Percentiles rank a stretch among this genome's conserved stretches.
phyloP scores from a whole-genome alignment of 1,140 invertebrate species.

The Carposina sasakii region DNA sequence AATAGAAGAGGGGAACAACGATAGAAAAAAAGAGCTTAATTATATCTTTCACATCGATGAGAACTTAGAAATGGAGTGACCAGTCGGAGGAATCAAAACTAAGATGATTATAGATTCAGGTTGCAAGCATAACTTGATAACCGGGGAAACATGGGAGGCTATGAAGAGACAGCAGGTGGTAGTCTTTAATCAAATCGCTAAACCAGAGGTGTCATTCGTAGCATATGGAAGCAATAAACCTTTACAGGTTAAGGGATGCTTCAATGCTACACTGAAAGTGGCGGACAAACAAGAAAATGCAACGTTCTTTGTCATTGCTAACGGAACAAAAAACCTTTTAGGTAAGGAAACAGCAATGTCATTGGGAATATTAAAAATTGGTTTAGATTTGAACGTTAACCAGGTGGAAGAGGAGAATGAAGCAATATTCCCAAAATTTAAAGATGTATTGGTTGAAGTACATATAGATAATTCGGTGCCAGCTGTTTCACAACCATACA shows the following conservation, averaged over 20 bases:
- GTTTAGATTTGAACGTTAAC: not conserved
- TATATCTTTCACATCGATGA: constrained; percentile 25
- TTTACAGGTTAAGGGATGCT: not conserved
- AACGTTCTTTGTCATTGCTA: constrained; percentile 2
- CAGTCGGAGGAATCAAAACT: constrained; percentile 14
- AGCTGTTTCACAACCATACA: constrained; percentile 20
- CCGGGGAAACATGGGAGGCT: constrained; percentile 12
- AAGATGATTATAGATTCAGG: constrained; percentile 22
- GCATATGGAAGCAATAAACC: constrained; percentile 5
- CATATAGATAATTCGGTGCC: constrained; percentile 19
- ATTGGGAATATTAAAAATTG: not conserved
- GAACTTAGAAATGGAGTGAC: constrained; percentile 4
- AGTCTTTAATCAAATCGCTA: constrained; percentile 13
- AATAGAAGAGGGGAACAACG: not conserved
- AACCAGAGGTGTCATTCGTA: constrained; percentile 23
- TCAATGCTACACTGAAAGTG: not conserved
- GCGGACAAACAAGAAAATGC: not conserved
- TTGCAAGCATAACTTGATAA: constrained; percentile 17
- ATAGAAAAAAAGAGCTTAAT: constrained; percentile 3
- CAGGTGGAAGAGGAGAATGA: not conserved
- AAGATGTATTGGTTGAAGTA: not conserved
- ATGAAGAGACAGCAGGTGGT: constrained; percentile 3
- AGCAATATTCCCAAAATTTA: constrained; percentile 9
- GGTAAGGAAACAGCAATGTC: not conserved
- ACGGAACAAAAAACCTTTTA: not conserved